These are phyloP conservation scores for Nectonema munidae DNA, from an alignment of 2,888 invertebrate species.

Conservation along the genomic window DNA sequence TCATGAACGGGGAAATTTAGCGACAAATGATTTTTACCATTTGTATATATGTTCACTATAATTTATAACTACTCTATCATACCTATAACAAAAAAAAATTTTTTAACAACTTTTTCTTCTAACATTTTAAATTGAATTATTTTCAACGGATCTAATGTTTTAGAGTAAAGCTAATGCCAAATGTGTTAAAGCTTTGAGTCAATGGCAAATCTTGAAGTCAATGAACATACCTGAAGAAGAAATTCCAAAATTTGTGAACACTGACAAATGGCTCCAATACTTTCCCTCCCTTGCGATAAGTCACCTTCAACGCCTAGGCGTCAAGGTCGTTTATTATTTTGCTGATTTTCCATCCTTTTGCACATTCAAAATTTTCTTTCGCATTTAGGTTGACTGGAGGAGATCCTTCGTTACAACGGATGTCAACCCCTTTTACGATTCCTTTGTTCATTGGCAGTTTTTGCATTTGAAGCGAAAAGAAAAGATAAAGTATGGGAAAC, in stretches of 20 bases:
- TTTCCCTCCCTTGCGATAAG: constrained; percentile 59
- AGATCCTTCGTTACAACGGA: constrained; percentile 92
- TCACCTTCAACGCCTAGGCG: constrained; percentile 56
- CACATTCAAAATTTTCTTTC: neutral
- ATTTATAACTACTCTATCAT: too few relatives aligned
- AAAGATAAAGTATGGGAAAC: constrained; percentile 76
- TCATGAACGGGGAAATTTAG: too few relatives aligned
- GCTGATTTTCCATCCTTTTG: constrained; percentile 6
- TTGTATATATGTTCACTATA: too few relatives aligned
- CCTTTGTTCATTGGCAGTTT: constrained; percentile 89
- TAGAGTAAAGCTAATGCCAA: constrained; percentile 78
- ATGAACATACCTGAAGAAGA: constrained; percentile 61
- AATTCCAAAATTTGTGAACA: constrained; percentile 58
- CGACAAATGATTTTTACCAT: too few relatives aligned
- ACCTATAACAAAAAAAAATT: neutral
- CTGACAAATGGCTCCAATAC: constrained; percentile 68
- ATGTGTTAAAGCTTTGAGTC: constrained; percentile 51
- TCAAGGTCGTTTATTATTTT: constrained; percentile 35
- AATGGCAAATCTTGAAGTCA: constrained; percentile 93
- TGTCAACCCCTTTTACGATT: constrained; percentile 79
- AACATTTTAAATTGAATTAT: neutral
- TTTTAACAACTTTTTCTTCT: neutral
- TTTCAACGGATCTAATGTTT: constrained; percentile 11
- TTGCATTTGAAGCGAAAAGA: constrained; percentile 44
- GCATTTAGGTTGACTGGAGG: constrained; percentile 60